These are phyloP conservation scores for Watsonalla cultraria DNA, from an alignment of 2,888 invertebrate species.

Conservation along the genomic window DNA sequence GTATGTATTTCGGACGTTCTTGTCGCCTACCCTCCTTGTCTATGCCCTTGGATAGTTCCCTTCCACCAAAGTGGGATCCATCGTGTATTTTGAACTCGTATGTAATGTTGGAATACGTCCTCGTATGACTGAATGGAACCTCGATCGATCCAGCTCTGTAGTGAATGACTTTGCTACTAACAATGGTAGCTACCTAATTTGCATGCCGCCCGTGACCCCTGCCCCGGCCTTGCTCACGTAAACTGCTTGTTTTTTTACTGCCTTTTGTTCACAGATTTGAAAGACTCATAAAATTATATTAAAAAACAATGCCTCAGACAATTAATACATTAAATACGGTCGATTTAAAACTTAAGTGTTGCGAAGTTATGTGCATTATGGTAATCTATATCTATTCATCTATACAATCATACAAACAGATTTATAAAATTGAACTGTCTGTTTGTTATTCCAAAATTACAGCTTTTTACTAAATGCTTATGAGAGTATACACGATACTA, in stretches of 20 bases:
- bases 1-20: too few relatives aligned
- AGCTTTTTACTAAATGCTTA: too few relatives aligned
- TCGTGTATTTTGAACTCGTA: neutral
- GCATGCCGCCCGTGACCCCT: conserved; percentile 67
- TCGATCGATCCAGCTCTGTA: conserved; percentile 22
- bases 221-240: conserved; percentile 46
- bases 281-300: neutral
- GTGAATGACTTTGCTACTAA: conserved; percentile 34
- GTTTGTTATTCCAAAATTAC: too few relatives aligned
- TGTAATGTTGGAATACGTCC: neutral
- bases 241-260: conserved; percentile 33
- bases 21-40: too few relatives aligned
- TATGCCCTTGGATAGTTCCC: too few relatives aligned
- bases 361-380: too few relatives aligned
- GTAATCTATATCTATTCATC: too few relatives aligned
- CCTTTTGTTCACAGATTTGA: conserved; percentile 20
- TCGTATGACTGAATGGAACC: neutral
- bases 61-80: neutral
- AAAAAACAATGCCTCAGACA: neutral
- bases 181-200: conserved; percentile 52
- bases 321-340: neutral
- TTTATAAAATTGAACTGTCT: too few relatives aligned
- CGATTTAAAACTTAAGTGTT: too few relatives aligned
- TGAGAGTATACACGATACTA: too few relatives aligned
- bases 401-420: too few relatives aligned